Evolutionary conservation across 1,140 invertebrate species (phyloP).

Genomic region (Intoshia linei): DNA sequence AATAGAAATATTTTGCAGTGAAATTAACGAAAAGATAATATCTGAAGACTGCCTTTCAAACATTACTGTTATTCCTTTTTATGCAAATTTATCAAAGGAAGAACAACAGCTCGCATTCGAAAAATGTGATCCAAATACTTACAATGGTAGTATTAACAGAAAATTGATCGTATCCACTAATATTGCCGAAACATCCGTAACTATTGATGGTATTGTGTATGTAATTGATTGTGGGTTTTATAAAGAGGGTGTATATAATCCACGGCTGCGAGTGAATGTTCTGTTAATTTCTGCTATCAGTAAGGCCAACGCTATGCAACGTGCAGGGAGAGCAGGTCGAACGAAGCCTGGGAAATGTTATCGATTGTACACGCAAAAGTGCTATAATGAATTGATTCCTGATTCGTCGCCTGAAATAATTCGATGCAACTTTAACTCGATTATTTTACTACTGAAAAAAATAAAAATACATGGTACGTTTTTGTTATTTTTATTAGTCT

Average conservation of each 20-base stretch:
- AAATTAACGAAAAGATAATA: conserved; percentile 14
- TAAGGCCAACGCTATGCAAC: conserved; percentile 53
- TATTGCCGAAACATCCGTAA: conserved; percentile 78
- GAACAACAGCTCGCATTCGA: conserved; percentile 54
- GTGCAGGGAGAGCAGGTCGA: conserved; percentile 60
- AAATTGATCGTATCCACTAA: conserved; percentile 84
- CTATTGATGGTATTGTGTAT: conserved; percentile 54
- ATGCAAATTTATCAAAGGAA: conserved; percentile 45
- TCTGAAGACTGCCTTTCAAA: conserved; percentile 21
- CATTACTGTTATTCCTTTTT: conserved; percentile 55
- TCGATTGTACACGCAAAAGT: conserved; percentile 4
- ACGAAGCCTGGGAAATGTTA: conserved; percentile 31
- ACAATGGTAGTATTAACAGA: no score
- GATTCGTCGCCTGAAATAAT: background rate
- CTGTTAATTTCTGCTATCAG: conserved; percentile 49
- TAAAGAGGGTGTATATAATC: conserved; percentile 63
- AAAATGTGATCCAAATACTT: conserved; percentile 30
- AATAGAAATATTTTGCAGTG: conserved; percentile 12
- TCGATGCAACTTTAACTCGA: background rate
- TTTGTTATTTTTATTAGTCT: no score
- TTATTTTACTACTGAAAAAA: background rate
- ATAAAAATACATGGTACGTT: no score
- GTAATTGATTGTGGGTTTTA: conserved; percentile 83
- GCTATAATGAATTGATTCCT: background rate
- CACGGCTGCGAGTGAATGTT: conserved; percentile 44